phyloP scores from a whole-genome alignment of 2,797 vertebrate genomes.

The Carduelis carduelis region DNA sequence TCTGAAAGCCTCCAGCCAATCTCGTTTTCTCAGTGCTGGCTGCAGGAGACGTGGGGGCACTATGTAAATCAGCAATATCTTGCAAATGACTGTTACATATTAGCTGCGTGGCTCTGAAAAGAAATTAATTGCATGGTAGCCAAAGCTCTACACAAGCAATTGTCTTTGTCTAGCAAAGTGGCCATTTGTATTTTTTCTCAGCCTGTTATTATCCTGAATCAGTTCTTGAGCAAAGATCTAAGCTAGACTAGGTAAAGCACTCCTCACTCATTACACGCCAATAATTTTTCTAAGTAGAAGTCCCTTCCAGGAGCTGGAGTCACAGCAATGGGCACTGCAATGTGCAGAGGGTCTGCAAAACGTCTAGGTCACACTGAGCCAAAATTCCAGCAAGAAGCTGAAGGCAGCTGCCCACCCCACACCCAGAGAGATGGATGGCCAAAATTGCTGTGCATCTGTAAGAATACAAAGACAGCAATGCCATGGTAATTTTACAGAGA shows the following conservation, averaged over 20 bases:
- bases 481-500: neutral
- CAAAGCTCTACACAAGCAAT: conserved; percentile 35
- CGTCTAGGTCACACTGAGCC: neutral
- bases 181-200: conserved; percentile 43
- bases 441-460: neutral
- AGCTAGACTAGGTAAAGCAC: neutral
- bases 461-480: neutral
- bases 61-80: conserved; percentile 43
- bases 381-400: neutral
- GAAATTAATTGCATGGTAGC: neutral
- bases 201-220: conserved; percentile 31
- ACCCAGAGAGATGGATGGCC: neutral
- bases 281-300: neutral
- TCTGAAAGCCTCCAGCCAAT: conserved; percentile 35
- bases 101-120: conserved; percentile 38
- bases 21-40: neutral
- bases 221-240: conserved; percentile 44
- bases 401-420: neutral
- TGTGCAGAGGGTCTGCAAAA: neutral
- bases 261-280: neutral
- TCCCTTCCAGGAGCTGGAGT: neutral
- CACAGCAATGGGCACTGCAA: neutral
- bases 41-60: conserved; percentile 34
- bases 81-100: conserved; percentile 36
- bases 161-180: conserved; percentile 54